Conservation (phyloP, 30 jellyfish, hydroid and myxozoan species). For the Sanderia malayensis region DNA sequence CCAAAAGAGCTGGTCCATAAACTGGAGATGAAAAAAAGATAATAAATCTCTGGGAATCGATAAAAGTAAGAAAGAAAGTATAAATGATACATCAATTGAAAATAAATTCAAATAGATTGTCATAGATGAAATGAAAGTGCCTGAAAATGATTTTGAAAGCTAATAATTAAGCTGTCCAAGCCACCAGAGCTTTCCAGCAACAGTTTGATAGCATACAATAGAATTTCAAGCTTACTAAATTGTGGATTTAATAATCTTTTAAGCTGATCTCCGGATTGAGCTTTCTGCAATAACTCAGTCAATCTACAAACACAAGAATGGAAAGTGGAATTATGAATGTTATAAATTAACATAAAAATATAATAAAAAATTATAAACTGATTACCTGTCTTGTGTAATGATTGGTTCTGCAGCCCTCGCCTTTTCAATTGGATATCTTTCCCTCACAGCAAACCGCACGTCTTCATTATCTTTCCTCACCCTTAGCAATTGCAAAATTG, state of each 20-base stretch:
- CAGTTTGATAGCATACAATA: neutral
- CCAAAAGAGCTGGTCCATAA: conserved; percentile 92
- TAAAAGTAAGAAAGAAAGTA: neutral
- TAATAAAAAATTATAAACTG: no score
- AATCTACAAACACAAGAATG: conserved; percentile 27
- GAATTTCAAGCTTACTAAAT: conserved; percentile 36
- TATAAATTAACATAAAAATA: no score
- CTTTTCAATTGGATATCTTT: conserved; percentile 77
- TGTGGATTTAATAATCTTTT: conserved; percentile 68
- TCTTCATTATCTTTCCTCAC: conserved; percentile 86
- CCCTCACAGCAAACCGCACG: conserved; percentile 92
- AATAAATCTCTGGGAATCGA: neutral
- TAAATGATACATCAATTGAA: no score
- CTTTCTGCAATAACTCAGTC: conserved; percentile 48
- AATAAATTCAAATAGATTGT: neutral
- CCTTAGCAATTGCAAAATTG: conserved; percentile 78
- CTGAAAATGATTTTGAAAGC: neutral
- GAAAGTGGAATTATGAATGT: neutral
- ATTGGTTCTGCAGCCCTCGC: conserved; percentile 71
- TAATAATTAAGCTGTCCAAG: no score
- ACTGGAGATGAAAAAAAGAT: conserved; percentile 35
- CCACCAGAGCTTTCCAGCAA: no score
- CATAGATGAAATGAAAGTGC: neutral
- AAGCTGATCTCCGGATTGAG: conserved; percentile 72
- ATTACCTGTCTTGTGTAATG: conserved; percentile 66